Conservation (phyloP, 2,113 vertebrate genomes). For the Furnarius figulus region DNA sequence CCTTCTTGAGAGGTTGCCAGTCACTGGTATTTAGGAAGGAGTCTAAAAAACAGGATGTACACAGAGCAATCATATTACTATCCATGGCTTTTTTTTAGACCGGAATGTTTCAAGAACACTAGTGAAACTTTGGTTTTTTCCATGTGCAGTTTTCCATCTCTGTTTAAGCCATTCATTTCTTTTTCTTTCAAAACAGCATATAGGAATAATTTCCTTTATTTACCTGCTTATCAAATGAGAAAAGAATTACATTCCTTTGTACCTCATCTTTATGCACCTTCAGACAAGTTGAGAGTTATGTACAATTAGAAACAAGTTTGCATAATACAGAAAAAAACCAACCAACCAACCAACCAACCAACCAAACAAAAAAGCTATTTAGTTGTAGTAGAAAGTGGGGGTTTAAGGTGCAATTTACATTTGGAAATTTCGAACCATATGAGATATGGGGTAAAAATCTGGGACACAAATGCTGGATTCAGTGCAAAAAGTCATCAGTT, state of each 20-base stretch:
- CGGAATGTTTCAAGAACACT: neutral
- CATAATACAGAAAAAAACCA: neutral
- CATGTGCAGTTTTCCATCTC: neutral
- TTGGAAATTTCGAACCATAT: neutral
- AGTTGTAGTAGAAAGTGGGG: fast-evolving
- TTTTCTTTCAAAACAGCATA: neutral
- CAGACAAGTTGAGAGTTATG: neutral
- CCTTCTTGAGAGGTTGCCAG: neutral
- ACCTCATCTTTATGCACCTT: neutral
- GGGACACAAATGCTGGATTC: neutral
- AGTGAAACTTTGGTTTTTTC: neutral
- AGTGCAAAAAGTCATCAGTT: neutral
- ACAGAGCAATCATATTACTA: neutral
- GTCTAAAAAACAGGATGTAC: neutral
- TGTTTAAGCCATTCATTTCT: neutral
- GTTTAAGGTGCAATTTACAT: neutral
- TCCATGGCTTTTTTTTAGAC: neutral
- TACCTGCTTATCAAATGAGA: neutral
- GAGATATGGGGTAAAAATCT: neutral
- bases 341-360: no score
- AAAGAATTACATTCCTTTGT: neutral
- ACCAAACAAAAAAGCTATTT: neutral
- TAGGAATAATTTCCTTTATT: neutral
- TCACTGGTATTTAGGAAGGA: neutral
- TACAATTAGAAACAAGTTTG: neutral